phyloP scores from a whole-genome alignment of 2,888 invertebrate species.

The Sceliomorpha sp. region DNA sequence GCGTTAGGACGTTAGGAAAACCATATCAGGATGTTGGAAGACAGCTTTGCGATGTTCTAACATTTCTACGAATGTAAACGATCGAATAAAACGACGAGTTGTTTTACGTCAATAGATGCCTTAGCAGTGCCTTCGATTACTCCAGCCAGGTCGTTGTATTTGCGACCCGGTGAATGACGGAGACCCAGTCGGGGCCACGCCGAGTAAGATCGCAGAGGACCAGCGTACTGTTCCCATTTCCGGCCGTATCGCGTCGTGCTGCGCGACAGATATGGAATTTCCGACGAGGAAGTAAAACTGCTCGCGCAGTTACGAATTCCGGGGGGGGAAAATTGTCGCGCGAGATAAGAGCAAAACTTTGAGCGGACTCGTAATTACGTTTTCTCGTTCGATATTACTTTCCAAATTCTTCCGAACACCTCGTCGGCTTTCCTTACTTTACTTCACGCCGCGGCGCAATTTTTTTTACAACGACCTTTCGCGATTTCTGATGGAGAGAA shows the following conservation, averaged over 20 bases:
- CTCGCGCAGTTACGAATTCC: constrained; percentile 36
- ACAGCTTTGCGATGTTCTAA: too few species aligned
- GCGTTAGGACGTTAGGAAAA: too few species aligned
- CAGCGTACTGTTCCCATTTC: constrained; percentile 20
- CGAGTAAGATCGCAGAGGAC: constrained; percentile 13
- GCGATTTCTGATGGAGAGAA: too few species aligned
- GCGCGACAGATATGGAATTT: constrained; percentile 47
- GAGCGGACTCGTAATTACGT: constrained; percentile 35
- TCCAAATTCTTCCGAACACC: constrained; percentile 26
- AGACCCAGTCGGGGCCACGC: constrained; percentile 20
- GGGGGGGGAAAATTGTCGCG: constrained; percentile 35
- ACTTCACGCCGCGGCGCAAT: too few species aligned
- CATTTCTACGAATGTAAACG: constrained; percentile 12
- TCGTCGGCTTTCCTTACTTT: too few species aligned
- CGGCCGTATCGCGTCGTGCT: constrained; percentile 23
- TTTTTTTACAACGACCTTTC: too few species aligned
- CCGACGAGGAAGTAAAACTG: constrained; percentile 45
- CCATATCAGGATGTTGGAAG: too few species aligned
- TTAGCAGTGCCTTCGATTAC: constrained; percentile 45
- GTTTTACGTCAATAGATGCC: constrained; percentile 47
- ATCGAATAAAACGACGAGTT: constrained; percentile 28
- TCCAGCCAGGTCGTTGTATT: constrained; percentile 20
- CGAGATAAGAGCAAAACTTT: constrained; percentile 42
- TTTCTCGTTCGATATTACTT: constrained; percentile 38
- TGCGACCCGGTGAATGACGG: constrained; percentile 10